Conservation (phyloP, 2,797 vertebrate species). For the Malurus splendens region DNA sequence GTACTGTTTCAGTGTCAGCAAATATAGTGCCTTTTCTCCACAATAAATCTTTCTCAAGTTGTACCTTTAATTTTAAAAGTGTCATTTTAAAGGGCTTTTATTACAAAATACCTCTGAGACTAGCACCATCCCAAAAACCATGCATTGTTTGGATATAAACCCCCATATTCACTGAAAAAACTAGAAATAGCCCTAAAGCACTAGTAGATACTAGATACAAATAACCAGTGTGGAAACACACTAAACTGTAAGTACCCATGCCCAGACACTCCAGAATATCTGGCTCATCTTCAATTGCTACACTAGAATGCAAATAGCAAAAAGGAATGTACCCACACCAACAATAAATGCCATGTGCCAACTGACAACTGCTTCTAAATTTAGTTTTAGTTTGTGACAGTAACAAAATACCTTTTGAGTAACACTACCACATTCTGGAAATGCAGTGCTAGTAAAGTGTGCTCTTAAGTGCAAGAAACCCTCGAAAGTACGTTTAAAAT, state of each 20-base stretch:
- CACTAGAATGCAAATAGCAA: not conserved
- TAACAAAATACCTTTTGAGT: not conserved
- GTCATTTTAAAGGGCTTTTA: not conserved
- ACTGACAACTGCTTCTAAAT: not conserved
- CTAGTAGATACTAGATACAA: not conserved
- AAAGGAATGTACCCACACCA: not conserved
- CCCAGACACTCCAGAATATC: not conserved
- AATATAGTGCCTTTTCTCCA: not conserved
- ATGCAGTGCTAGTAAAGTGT: not conserved
- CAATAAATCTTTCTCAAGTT: not conserved
- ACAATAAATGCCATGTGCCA: not conserved
- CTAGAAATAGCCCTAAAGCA: not conserved
- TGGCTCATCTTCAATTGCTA: not conserved
- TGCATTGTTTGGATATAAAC: not conserved
- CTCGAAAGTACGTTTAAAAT: not conserved
- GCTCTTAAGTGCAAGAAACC: fast-evolving
- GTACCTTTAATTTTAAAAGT: not conserved
- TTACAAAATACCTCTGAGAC: not conserved
- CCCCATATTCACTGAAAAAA: not conserved
- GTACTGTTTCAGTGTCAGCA: not conserved
- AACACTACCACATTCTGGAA: not conserved
- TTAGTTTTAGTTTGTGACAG: not conserved
- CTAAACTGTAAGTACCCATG: not conserved
- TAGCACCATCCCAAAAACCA: not conserved
- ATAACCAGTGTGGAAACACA: not conserved